Percentiles rank a stretch among this genome's conserved stretches.
These are phyloP conservation scores for Drosophila subpulchrella DNA, from an alignment of 1,140 invertebrate genomes.

Conservation along the genomic window DNA sequence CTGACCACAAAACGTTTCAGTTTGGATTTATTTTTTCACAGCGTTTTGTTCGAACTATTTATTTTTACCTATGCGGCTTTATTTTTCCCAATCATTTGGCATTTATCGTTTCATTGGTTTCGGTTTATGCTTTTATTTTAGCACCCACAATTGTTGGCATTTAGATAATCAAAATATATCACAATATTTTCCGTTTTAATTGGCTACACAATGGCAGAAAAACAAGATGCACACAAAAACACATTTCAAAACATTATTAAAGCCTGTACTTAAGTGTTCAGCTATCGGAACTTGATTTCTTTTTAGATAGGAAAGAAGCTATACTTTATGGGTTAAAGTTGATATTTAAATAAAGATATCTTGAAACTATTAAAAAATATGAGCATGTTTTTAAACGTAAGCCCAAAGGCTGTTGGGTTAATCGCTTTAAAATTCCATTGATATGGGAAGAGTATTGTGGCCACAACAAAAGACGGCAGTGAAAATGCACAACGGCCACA, in stretches of 20 bases:
- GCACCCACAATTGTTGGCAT: slow-evolving; percentile 39
- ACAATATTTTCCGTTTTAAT: slow-evolving; percentile 66
- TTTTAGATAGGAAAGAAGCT: too few relatives aligned
- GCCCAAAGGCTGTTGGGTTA: neutral
- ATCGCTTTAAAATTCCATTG: slow-evolving; percentile 22
- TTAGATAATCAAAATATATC: slow-evolving; percentile 57
- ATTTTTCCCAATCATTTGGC: slow-evolving; percentile 9
- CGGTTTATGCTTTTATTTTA: slow-evolving; percentile 25
- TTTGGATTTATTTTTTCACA: slow-evolving; percentile 48
- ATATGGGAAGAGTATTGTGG: slow-evolving; percentile 29
- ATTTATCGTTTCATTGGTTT: slow-evolving; percentile 45
- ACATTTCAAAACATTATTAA: slow-evolving; percentile 1
- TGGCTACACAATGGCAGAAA: slow-evolving; percentile 29
- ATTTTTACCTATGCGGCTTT: slow-evolving; percentile 37
- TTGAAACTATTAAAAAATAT: too few relatives aligned
- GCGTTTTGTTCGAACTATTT: slow-evolving; percentile 41
- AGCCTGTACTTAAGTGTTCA: neutral
- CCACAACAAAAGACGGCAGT: slow-evolving; percentile 42
- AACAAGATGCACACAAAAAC: slow-evolving; percentile 4
- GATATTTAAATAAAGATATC: neutral
- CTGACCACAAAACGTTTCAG: slow-evolving; percentile 40
- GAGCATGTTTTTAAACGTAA: too few relatives aligned
- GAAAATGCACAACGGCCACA: slow-evolving; percentile 46
- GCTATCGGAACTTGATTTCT: neutral
- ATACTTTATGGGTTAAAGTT: neutral